Conservation (phyloP, 2,888 invertebrate genomes). For the Hedya salicella region DNA sequence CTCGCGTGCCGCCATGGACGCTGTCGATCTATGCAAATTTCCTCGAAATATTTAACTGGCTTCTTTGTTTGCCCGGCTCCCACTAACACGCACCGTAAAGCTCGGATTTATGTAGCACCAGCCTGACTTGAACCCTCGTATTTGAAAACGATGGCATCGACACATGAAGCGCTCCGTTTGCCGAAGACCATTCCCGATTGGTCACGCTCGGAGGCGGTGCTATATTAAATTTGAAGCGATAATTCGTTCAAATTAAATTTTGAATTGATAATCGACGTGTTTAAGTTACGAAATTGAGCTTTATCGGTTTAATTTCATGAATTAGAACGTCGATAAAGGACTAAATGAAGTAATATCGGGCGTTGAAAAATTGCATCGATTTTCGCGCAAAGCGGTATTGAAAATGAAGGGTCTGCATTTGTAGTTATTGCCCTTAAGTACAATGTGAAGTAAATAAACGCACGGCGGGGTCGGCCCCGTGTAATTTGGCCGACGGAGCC, state of each 20-base stretch:
- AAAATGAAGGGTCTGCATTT: slow-evolving; percentile 74
- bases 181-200: slow-evolving; percentile 19
- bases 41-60: slow-evolving; percentile 80
- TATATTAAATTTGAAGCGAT: slow-evolving; percentile 43
- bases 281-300: slow-evolving; percentile 32
- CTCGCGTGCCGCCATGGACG: slow-evolving; percentile 56
- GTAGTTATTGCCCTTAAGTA: slow-evolving; percentile 83
- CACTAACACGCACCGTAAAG: slow-evolving; percentile 67
- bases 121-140: slow-evolving; percentile 56
- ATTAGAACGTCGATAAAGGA: slow-evolving; percentile 30
- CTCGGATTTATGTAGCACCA: slow-evolving; percentile 62
- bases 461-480: slow-evolving; percentile 70
- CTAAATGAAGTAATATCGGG: slow-evolving; percentile 30
- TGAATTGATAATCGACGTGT: slow-evolving; percentile 39
- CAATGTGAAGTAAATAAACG: slow-evolving; percentile 83
- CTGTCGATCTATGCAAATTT: slow-evolving; percentile 84
- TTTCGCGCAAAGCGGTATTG: slow-evolving; percentile 67
- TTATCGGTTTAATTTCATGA: slow-evolving; percentile 38
- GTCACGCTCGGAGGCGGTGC: slow-evolving; percentile 37
- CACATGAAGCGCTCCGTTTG: background rate
- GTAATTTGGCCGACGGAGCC: slow-evolving; percentile 81
- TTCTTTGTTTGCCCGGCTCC: slow-evolving; percentile 70
- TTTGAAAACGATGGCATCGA: slow-evolving; percentile 43
- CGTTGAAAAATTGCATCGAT: slow-evolving; percentile 59
- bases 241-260: slow-evolving; percentile 44